These are phyloP conservation scores for Somateria mollissima DNA, from an alignment of 2,797 vertebrate genomes.

Conservation along the genomic window DNA sequence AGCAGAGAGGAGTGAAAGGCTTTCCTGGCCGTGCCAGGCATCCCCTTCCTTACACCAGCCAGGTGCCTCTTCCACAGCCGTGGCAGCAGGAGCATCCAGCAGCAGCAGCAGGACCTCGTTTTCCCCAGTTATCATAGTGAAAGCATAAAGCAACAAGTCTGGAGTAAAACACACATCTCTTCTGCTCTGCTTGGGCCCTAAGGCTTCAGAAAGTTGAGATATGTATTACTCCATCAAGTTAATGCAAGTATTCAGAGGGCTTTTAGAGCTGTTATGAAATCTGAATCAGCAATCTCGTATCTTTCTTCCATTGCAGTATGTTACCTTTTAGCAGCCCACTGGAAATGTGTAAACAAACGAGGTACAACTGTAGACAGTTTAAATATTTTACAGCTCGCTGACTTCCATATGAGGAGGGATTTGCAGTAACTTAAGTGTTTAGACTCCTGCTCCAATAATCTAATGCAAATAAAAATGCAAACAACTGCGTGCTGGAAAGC, in stretches of 20 bases:
- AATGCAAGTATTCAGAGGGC: neutral
- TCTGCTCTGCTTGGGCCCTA: neutral
- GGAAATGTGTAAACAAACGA: neutral
- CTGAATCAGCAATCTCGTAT: neutral
- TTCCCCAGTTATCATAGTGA: fast-evolving
- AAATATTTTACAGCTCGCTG: constrained; percentile 27
- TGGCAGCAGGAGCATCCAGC: neutral
- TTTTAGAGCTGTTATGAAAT: neutral
- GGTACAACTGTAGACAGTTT: neutral
- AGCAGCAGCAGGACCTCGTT: too few species aligned
- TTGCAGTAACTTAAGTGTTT: neutral
- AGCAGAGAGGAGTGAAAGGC: neutral
- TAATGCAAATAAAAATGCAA: neutral
- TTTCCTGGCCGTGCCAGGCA: neutral
- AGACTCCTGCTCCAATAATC: neutral
- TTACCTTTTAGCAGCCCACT: constrained; percentile 21
- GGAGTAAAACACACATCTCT: neutral
- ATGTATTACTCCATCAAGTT: fast-evolving
- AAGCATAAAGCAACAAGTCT: neutral
- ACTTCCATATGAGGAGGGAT: constrained; percentile 17
- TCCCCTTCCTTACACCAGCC: neutral
- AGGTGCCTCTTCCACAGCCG: neutral
- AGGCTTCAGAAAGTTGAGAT: neutral
- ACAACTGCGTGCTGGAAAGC: neutral
- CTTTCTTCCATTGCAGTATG: neutral